These are phyloP conservation scores for Dendroctonus ponderosae DNA, from an alignment of 1,140 invertebrate species.

Conservation along the genomic window DNA sequence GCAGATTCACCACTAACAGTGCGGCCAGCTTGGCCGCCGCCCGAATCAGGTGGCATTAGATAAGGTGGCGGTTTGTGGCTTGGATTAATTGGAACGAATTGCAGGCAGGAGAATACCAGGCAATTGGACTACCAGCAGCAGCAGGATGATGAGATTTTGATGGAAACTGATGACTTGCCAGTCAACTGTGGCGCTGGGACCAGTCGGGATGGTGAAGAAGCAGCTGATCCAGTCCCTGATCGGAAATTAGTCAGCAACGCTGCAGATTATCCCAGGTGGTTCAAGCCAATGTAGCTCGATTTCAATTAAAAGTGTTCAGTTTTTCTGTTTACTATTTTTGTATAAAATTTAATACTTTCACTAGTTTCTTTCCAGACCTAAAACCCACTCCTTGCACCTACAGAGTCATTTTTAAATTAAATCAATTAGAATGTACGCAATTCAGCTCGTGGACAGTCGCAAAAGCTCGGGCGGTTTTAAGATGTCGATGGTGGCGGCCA, in stretches of 20 bases:
- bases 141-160: slow-evolving; percentile 27
- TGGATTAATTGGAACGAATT: slow-evolving; percentile 13
- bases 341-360: too few species aligned
- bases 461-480: too few species aligned
- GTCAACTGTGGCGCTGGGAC: slow-evolving; percentile 44
- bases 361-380: too few species aligned
- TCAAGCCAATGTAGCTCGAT: slow-evolving; percentile 42
- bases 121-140: slow-evolving; percentile 18
- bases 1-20: slow-evolving; percentile 52
- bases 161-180: slow-evolving; percentile 17
- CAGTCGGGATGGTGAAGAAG: slow-evolving; percentile 20
- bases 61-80: not conserved
- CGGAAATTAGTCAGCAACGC: slow-evolving; percentile 37
- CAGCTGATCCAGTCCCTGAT: slow-evolving; percentile 28
- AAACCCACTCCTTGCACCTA: too few species aligned
- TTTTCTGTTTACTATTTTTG: too few species aligned
- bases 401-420: too few species aligned
- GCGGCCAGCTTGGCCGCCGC: slow-evolving; percentile 51
- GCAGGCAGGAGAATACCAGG: slow-evolving; percentile 40
- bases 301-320: too few species aligned
- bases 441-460: too few species aligned
- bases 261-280: slow-evolving; percentile 53
- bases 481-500: too few species aligned
- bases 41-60: slow-evolving; percentile 48
- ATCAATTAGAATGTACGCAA: too few species aligned